phyloP scores from a whole-genome alignment of 2,113 vertebrate species.

The Istiophorus platypterus region DNA sequence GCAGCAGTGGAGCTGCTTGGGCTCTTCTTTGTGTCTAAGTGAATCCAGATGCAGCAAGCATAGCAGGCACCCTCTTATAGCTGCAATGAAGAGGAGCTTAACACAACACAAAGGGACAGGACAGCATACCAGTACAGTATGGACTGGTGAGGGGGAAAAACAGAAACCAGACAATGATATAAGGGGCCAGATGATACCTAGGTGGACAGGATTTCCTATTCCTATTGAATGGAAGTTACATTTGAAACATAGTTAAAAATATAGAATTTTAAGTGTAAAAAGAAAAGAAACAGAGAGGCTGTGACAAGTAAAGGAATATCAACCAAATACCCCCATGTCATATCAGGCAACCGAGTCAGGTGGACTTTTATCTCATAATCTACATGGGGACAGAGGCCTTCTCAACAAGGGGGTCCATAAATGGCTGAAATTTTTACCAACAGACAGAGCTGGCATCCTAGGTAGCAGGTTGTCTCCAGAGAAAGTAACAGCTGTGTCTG shows the following conservation, averaged over 20 bases:
- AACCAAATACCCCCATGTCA: background rate
- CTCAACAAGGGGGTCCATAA: constrained; percentile 32
- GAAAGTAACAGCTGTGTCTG: constrained; percentile 79
- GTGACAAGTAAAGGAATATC: background rate
- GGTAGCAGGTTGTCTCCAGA: constrained; percentile 74
- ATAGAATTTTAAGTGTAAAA: background rate
- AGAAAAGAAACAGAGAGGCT: background rate
- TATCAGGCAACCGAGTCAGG: constrained; percentile 10
- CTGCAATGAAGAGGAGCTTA: constrained; percentile 60
- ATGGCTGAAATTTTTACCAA: constrained; percentile 35
- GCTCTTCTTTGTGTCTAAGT: constrained; percentile 77
- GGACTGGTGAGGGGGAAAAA: constrained; percentile 1
- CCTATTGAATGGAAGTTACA: background rate
- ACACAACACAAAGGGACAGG: constrained; percentile 65
- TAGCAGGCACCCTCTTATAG: constrained; percentile 70
- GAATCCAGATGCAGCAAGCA: constrained; percentile 79
- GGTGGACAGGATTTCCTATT: background rate
- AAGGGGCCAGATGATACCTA: background rate
- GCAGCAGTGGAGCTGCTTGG: constrained; percentile 54
- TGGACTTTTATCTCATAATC: constrained; percentile 27
- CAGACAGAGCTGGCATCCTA: constrained; percentile 59
- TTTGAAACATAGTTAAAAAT: background rate
- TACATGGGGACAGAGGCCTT: constrained; percentile 9
- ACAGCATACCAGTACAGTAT: constrained; percentile 38
- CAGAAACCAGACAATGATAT: constrained; percentile 16